A percentile compares a stretch with the other conserved stretches of the same genome.
Conservation (phyloP, 2,888 invertebrate species). For the Taphrorychus bicolor region DNA sequence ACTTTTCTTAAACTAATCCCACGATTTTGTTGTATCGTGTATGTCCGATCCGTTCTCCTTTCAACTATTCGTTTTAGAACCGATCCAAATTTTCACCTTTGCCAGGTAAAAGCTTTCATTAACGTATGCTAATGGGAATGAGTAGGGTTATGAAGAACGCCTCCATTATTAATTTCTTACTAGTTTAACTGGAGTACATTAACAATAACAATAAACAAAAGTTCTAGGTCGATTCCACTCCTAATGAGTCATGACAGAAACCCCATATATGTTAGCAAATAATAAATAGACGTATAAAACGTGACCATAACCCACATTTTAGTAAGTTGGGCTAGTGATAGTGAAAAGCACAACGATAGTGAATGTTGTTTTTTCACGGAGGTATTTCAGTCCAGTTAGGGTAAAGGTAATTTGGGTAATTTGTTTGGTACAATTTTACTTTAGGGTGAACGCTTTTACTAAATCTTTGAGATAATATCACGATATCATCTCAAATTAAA, state of each 20-base stretch:
- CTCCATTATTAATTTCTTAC: neutral
- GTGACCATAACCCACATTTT: neutral
- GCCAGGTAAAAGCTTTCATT: neutral
- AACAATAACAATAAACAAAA: neutral
- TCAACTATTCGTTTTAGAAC: no score
- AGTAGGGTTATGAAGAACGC: neutral
- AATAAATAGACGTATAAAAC: no score
- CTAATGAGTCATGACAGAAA: neutral
- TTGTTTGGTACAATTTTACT: no score
- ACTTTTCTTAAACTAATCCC: slow-evolving; percentile 1
- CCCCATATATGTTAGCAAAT: neutral
- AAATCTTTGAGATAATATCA: no score
- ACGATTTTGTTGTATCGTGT: neutral
- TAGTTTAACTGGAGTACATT: neutral
- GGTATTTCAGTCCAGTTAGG: no score
- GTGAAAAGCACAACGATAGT: no score
- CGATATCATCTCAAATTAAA: no score
- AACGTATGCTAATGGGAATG: neutral
- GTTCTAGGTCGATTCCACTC: neutral
- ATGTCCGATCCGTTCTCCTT: neutral
- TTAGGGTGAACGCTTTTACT: no score
- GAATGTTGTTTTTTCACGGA: no score
- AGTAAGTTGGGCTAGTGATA: neutral
- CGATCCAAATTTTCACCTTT: neutral
- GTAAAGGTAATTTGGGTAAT: no score